Percentiles rank a stretch among this genome's conserved stretches.
phyloP scores from a whole-genome alignment of 2,888 invertebrate genomes.

The Oxyteleia sp. region DNA sequence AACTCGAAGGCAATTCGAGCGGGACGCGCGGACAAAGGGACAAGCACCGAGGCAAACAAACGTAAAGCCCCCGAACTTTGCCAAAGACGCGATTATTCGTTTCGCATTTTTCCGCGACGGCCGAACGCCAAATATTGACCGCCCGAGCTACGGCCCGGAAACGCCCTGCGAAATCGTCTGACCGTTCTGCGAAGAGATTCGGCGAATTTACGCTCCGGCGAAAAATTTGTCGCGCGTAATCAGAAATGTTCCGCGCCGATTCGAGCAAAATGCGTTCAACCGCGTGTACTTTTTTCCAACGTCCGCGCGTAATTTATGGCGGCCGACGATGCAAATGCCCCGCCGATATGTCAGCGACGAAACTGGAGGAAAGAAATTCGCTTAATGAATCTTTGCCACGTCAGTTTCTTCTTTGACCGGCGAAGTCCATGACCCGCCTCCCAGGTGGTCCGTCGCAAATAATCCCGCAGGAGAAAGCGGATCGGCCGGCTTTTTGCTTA shows the following conservation, averaged over 20 bases:
- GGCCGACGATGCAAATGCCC: constrained; percentile 80
- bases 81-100: constrained; percentile 27
- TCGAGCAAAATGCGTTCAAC: neutral
- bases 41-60: constrained; percentile 53
- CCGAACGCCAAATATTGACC: constrained; percentile 59
- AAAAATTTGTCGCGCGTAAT: constrained; percentile 1
- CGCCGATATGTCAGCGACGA: constrained; percentile 74
- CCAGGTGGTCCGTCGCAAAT: constrained; percentile 79
- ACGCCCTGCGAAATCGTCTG: constrained; percentile 4
- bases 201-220: constrained; percentile 10
- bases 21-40: constrained; percentile 40
- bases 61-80: constrained; percentile 36
- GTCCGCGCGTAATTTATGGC: constrained; percentile 77
- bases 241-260: neutral
- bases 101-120: constrained; percentile 47
- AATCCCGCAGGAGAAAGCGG: constrained; percentile 46
- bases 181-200: constrained; percentile 7
- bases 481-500: constrained; percentile 7
- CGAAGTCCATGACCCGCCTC: constrained; percentile 74
- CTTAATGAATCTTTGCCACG: constrained; percentile 80
- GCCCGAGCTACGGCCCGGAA: neutral
- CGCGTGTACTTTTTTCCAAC: constrained; percentile 4
- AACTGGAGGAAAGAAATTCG: constrained; percentile 74
- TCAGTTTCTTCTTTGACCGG: constrained; percentile 77
- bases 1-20: constrained; percentile 35